phyloP scores from a whole-genome alignment of 1,140 invertebrate species.

The Penaeus indicus region DNA sequence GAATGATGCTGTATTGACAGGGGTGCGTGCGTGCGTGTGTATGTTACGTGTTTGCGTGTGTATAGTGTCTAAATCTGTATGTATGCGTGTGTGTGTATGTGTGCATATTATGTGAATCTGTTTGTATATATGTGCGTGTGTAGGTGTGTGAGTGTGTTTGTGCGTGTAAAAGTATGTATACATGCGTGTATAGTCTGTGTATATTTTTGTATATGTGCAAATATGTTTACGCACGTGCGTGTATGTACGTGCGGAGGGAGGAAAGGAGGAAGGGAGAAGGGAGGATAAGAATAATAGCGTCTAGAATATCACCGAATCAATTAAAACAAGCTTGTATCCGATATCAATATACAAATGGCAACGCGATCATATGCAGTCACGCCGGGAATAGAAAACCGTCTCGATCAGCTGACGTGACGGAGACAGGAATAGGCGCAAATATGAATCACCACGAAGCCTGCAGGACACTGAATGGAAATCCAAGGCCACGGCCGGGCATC shows the following conservation, averaged over 20 bases:
- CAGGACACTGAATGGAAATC: too few species aligned
- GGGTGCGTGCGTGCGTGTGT: too few species aligned
- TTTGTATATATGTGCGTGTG: neutral
- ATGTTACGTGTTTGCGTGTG: neutral
- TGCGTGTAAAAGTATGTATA: slow-evolving; percentile 12
- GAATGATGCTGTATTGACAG: too few species aligned
- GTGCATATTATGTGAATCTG: neutral
- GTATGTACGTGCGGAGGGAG: neutral
- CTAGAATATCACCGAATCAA: too few species aligned
- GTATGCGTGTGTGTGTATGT: neutral
- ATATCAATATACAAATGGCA: too few species aligned
- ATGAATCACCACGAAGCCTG: too few species aligned
- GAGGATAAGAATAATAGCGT: neutral
- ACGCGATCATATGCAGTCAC: too few species aligned
- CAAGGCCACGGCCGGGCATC: too few species aligned
- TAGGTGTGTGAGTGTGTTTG: slow-evolving; percentile 31
- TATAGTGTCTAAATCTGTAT: neutral
- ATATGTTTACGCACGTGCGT: neutral
- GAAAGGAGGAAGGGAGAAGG: neutral
- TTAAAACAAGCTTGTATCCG: too few species aligned
- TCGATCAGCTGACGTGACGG: too few species aligned
- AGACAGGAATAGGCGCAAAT: too few species aligned
- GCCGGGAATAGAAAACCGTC: too few species aligned
- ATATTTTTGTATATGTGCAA: neutral
- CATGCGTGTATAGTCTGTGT: slow-evolving; percentile 8